These are phyloP conservation scores for Parascotia fuliginaria DNA, from an alignment of 2,888 invertebrate species.

Conservation along the genomic window DNA sequence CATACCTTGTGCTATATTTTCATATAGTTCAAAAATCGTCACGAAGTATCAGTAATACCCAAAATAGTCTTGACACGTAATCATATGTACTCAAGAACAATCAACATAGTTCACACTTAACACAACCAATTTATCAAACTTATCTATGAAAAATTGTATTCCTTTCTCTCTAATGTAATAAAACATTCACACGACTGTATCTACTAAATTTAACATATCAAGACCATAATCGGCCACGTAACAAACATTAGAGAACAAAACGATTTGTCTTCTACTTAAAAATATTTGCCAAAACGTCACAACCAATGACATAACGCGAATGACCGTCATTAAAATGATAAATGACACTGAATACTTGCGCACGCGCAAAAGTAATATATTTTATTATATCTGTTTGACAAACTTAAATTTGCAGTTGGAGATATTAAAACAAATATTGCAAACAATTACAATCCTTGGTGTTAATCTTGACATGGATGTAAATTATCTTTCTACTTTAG, in stretches of 20 bases:
- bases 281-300: constrained; percentile 44
- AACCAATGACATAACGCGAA: constrained; percentile 44
- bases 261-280: constrained; percentile 41
- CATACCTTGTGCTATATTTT: too few species aligned
- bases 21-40: too few species aligned
- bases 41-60: too few species aligned
- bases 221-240: constrained; percentile 25
- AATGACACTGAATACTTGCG: constrained; percentile 33
- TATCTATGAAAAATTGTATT: too few species aligned
- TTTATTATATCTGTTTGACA: constrained; percentile 29
- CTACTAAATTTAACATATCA: neutral
- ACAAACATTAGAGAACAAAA: constrained; percentile 31
- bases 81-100: too few species aligned
- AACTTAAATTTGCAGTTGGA: constrained; percentile 13
- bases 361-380: constrained; percentile 41
- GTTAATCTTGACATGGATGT: too few species aligned
- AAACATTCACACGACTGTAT: neutral
- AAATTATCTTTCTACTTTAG: too few species aligned
- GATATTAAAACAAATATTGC: neutral
- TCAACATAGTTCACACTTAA: too few species aligned
- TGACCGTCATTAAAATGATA: constrained; percentile 41
- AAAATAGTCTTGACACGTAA: too few species aligned
- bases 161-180: neutral
- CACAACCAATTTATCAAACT: too few species aligned
- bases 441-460: too few species aligned